Evolutionary conservation across 1,140 invertebrate genomes (phyloP).

Genomic region (Papilio machaon): DNA sequence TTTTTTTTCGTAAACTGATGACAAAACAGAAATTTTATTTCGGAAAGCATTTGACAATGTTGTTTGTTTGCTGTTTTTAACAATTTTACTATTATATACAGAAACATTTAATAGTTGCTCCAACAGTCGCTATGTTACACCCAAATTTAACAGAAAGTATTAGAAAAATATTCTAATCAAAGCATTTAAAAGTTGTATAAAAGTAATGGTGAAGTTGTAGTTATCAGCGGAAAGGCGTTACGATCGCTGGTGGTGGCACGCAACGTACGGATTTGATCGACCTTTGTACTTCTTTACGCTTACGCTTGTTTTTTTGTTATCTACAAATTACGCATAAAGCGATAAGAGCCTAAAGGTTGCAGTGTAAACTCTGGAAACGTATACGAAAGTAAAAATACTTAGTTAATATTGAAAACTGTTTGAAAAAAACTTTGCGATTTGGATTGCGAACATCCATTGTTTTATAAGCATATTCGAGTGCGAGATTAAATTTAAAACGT

Average conservation of each 20-base stretch:
- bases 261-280: slow-evolving; percentile 1
- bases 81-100: too few species aligned
- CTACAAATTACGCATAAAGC: slow-evolving; percentile 12
- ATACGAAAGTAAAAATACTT: not conserved
- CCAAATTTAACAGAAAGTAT: not conserved
- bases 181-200: slow-evolving; percentile 3
- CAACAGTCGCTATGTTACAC: too few species aligned
- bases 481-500: not conserved
- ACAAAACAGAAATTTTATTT: not conserved
- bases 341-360: not conserved
- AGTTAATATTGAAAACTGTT: not conserved
- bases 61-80: too few species aligned
- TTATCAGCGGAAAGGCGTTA: slow-evolving; percentile 35
- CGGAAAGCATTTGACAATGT: too few species aligned
- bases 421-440: not conserved
- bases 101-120: too few species aligned
- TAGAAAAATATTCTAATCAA: not conserved
- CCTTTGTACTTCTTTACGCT: slow-evolving; percentile 1
- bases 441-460: not conserved
- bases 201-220: not conserved
- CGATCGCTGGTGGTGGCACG: slow-evolving; percentile 17
- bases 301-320: slow-evolving; percentile 24
- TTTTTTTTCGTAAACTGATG: not conserved
- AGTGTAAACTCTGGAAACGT: not conserved
- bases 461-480: too few species aligned